Evolutionary conservation across 2,113 vertebrate species (phyloP).

Genomic region (Nothoprocta perdicaria): DNA sequence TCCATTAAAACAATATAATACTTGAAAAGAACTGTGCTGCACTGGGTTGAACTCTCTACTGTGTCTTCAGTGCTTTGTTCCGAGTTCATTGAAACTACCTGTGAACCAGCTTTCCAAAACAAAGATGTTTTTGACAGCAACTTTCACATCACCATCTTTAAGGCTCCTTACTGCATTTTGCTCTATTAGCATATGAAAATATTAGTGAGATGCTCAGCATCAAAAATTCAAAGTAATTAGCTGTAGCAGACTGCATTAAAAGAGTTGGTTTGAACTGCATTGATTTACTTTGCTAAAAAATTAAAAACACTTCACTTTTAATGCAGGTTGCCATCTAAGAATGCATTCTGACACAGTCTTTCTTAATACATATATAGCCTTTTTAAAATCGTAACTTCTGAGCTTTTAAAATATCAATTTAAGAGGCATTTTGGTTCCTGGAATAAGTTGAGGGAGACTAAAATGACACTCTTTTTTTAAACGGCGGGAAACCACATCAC

Average conservation of each 20-base stretch:
- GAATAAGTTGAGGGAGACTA: not conserved
- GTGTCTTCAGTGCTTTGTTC: slow-evolving; percentile 72
- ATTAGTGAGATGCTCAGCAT: not conserved
- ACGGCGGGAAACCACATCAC: not conserved
- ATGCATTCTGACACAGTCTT: not conserved
- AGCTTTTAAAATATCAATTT: not conserved
- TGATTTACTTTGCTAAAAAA: not conserved
- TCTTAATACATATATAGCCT: not conserved
- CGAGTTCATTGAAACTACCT: slow-evolving; percentile 70
- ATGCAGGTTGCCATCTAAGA: not conserved
- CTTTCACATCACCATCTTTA: slow-evolving; percentile 38
- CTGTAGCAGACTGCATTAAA: not conserved
- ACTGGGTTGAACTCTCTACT: slow-evolving; percentile 66
- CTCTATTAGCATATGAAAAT: slow-evolving; percentile 34
- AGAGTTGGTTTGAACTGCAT: not conserved
- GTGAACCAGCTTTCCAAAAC: slow-evolving; percentile 65
- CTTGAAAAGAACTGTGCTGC: slow-evolving; percentile 78
- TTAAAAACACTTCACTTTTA: not conserved
- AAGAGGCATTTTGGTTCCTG: not conserved
- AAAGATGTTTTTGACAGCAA: slow-evolving; percentile 58
- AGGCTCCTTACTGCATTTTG: slow-evolving; percentile 32
- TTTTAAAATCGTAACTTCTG: not conserved
- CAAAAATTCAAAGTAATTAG: not conserved
- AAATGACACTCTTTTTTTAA: not conserved
- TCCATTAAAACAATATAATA: slow-evolving; percentile 79